A percentile compares a stretch with the other conserved stretches of the same genome.
Evolutionary conservation across 2,797 vertebrate genomes (phyloP).

Genomic region (Sebastes trivittatus): DNA sequence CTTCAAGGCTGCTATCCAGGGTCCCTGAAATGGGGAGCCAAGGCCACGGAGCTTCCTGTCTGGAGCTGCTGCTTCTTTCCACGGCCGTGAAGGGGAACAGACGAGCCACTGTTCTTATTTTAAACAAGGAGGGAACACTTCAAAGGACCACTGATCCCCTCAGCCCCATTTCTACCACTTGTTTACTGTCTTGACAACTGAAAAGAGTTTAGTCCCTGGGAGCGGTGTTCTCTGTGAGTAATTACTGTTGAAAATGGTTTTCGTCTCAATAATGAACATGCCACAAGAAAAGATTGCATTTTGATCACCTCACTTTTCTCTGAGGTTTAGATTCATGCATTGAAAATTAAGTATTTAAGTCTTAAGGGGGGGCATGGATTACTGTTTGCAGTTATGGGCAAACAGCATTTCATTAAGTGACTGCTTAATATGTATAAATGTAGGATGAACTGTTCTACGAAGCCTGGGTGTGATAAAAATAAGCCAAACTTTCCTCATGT

Average conservation of each 20-base stretch:
- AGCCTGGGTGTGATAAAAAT: slow-evolving; percentile 6
- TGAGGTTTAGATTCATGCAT: slow-evolving; percentile 32
- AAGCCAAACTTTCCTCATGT: background rate
- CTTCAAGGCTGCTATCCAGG: slow-evolving; percentile 60
- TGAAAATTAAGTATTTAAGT: slow-evolving; percentile 33
- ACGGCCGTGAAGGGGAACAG: slow-evolving; percentile 43
- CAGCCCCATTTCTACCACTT: slow-evolving; percentile 57
- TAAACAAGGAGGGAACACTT: slow-evolving; percentile 60
- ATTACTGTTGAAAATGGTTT: slow-evolving; percentile 49
- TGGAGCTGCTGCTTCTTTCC: slow-evolving; percentile 40
- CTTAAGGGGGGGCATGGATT: slow-evolving; percentile 2
- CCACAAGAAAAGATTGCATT: slow-evolving; percentile 41
- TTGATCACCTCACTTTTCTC: slow-evolving; percentile 40
- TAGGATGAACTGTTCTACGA: slow-evolving; percentile 5
- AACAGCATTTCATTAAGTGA: slow-evolving; percentile 34
- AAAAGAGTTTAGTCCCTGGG: slow-evolving; percentile 54
- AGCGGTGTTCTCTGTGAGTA: slow-evolving; percentile 41
- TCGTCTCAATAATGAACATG: slow-evolving; percentile 29
- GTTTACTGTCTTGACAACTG: slow-evolving; percentile 68
- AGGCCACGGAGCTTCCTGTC: slow-evolving; percentile 69
- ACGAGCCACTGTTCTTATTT: slow-evolving; percentile 66
- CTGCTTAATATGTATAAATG: slow-evolving; percentile 24
- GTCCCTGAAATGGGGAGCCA: slow-evolving; percentile 62
- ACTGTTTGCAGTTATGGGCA: slow-evolving; percentile 1
- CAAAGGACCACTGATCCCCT: slow-evolving; percentile 62